Conservation (phyloP, 2,888 invertebrate species). For the Laspeyria flexula region DNA sequence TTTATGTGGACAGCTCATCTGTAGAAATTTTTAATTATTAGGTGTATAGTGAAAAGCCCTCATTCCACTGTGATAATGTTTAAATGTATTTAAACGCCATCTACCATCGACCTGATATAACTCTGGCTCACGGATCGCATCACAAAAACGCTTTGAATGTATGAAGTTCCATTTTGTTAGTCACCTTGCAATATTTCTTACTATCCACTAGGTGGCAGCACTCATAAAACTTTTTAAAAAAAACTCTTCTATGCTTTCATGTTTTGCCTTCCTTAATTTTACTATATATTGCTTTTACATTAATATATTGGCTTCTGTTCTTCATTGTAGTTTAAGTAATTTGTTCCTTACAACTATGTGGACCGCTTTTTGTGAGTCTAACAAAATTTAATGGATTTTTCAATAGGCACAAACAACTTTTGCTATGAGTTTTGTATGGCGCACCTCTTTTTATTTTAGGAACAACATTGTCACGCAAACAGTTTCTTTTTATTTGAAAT, state of each 20-base stretch:
- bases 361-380: neutral
- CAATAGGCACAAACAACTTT: no score
- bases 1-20: no score
- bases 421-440: no score
- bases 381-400: no score
- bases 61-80: neutral
- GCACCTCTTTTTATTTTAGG: conserved; percentile 27
- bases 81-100: conserved; percentile 1
- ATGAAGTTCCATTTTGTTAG: neutral
- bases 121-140: neutral
- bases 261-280: neutral
- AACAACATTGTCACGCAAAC: conserved; percentile 37
- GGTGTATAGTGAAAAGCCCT: neutral
- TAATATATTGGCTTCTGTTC: neutral
- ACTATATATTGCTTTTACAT: neutral
- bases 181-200: neutral
- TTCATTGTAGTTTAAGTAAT: neutral
- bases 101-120: neutral
- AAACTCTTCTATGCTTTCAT: neutral
- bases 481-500: conserved; percentile 31
- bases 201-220: conserved; percentile 47
- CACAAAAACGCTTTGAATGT: neutral
- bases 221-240: conserved; percentile 24
- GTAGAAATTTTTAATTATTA: no score
- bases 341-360: neutral